phyloP scores from a whole-genome alignment of 1,140 invertebrate genomes.

The Bombus confusus region DNA sequence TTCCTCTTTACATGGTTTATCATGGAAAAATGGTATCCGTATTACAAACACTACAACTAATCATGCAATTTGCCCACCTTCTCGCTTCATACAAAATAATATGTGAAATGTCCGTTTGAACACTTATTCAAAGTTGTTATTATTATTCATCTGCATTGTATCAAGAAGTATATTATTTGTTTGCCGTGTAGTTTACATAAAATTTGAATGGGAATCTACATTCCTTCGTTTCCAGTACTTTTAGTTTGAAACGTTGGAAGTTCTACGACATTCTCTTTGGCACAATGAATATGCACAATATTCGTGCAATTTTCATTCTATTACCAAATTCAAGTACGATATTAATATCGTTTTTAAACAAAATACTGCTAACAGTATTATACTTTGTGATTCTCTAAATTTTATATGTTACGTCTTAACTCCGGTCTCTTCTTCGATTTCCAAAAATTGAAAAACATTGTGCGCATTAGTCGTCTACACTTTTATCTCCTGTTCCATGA shows the following conservation, averaged over 20 bases:
- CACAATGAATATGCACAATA: neutral
- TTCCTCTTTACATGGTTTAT: neutral
- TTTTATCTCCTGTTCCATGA: neutral
- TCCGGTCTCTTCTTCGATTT: no score
- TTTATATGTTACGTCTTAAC: neutral
- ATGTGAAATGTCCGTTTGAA: neutral
- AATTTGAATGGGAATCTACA: neutral
- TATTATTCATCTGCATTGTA: neutral
- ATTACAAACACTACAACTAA: neutral
- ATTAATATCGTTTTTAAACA: neutral
- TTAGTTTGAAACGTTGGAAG: neutral
- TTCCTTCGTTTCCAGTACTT: neutral
- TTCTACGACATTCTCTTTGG: neutral
- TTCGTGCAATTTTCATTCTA: neutral
- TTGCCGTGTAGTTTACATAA: neutral
- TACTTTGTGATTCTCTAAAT: neutral
- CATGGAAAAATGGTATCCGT: neutral
- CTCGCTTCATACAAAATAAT: neutral
- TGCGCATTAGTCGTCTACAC: neutral
- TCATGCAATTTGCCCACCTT: neutral
- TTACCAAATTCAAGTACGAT: neutral
- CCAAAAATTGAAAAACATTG: neutral
- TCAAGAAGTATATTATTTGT: neutral
- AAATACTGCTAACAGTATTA: neutral
- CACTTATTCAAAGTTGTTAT: no score